Evolutionary conservation across 2,113 vertebrate species (phyloP), one percentile per base, ranked within the genome.

Genomic region (Puffinus mauretanicus): DNA sequence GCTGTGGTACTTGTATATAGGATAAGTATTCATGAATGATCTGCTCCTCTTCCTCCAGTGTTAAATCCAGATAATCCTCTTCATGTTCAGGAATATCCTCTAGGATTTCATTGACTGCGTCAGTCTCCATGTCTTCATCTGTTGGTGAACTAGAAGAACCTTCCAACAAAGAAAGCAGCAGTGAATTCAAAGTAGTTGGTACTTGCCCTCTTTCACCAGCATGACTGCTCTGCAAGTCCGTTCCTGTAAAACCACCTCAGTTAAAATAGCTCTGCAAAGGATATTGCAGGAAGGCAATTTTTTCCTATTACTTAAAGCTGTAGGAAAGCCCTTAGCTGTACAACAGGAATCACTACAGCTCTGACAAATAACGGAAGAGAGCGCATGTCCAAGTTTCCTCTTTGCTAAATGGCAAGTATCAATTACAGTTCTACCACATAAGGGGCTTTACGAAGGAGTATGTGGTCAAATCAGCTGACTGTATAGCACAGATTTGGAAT

Each of bases 21-120:
- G 97, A 98, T 96, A 98, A 98, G 91, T 99, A 98, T 93, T 98
- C 97, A 15, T 96, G 96, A 69, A 99, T 99, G 64, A 99, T 98
- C 61, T 98, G 90, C 16, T 97, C 98, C 94, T 99, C 99, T 24
- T 99, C 99, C 91, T 99, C 99, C 93, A 99, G 98, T 1, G 99
- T 99, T 82, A 99, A 98, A 96, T 99, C 99, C 58, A 99, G 98
- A 91, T 99, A 99, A 80, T 99, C 99, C 78, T 99, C 99, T 95
- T 99, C 99, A 0, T 99, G 99, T 30, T 97, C 98, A 9, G 99
- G 98, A 47, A 99, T 99, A 96, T 99, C 99, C 72, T 99, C 98
- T 91, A 99, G 57, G 24, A 99, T 98, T 96, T 99, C 99, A 32
- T 98, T 99, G 71, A 99, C 98, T 32, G 99, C 97, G 94, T 99